Percentiles rank a stretch among this genome's conserved stretches.
Conservation (phyloP, 2,797 vertebrate species). For the Chrysocyon brachyurus region DNA sequence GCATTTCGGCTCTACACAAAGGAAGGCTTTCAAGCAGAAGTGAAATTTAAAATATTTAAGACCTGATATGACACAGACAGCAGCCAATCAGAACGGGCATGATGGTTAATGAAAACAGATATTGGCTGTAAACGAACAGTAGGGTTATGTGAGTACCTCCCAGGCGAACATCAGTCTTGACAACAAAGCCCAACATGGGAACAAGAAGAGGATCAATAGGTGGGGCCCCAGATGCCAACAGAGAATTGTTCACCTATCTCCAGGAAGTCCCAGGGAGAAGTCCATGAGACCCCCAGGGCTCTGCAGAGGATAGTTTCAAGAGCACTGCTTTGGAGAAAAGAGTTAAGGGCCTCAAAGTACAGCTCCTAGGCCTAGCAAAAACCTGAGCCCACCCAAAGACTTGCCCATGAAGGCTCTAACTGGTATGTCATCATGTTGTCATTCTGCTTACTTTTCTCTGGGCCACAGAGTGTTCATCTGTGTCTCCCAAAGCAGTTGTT, state of each 20-base stretch:
- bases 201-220: not conserved
- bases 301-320: not conserved
- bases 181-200: not conserved
- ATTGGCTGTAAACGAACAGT: not conserved
- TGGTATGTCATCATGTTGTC: not conserved
- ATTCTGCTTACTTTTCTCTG: constrained; percentile 40
- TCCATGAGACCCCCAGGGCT: not conserved
- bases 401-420: fast-evolving
- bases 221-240: fast-evolving
- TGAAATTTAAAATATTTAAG: constrained; percentile 27
- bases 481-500: not conserved
- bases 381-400: not conserved
- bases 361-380: not conserved
- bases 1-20: not conserved
- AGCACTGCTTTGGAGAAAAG: not conserved
- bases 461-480: not conserved
- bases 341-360: not conserved
- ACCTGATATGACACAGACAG: not conserved
- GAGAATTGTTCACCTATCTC: not conserved
- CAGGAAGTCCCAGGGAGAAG: not conserved
- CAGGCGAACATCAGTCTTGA: not conserved
- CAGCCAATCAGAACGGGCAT: not conserved
- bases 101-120: not conserved
- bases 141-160: fast-evolving
- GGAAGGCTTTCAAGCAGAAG: not conserved